phyloP scores from a whole-genome alignment of 2,797 vertebrate species.

The Podarcis lilfordi region DNA sequence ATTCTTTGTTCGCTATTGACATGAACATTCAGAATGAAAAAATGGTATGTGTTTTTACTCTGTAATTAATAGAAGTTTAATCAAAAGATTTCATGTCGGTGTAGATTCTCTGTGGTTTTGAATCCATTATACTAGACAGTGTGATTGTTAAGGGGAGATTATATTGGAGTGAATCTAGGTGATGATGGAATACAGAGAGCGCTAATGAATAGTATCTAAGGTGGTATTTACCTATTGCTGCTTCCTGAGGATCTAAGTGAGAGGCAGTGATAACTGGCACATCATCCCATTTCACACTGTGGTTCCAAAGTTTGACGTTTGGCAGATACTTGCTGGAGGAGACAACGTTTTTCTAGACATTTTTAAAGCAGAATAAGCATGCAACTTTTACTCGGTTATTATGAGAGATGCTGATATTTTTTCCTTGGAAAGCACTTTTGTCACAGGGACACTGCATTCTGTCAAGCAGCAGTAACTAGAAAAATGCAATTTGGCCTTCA shows the following conservation, averaged over 20 bases:
- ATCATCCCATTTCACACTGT: background rate
- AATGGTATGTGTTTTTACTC: background rate
- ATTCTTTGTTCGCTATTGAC: background rate
- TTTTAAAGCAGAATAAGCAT: background rate
- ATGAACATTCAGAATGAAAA: background rate
- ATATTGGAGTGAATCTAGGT: background rate
- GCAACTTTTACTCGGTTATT: background rate
- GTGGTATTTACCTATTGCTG: background rate
- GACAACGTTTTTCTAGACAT: background rate
- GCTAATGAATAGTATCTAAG: fast-evolving
- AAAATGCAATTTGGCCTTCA: background rate
- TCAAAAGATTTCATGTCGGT: background rate
- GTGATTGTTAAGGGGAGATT: background rate
- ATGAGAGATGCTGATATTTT: background rate
- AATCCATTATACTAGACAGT: background rate
- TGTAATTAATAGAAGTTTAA: background rate
- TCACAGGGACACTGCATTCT: background rate
- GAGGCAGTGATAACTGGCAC: background rate
- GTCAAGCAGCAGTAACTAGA: background rate
- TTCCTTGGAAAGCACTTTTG: background rate
- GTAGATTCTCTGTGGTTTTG: background rate
- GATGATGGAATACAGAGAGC: background rate
- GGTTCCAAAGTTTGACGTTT: background rate
- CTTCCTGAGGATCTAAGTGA: background rate
- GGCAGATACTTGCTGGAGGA: background rate